Percentiles rank a stretch among this genome's conserved stretches.
These are phyloP conservation scores for Drosophila malerkotliana DNA, from an alignment of 1,140 invertebrate genomes.

Conservation along the genomic window DNA sequence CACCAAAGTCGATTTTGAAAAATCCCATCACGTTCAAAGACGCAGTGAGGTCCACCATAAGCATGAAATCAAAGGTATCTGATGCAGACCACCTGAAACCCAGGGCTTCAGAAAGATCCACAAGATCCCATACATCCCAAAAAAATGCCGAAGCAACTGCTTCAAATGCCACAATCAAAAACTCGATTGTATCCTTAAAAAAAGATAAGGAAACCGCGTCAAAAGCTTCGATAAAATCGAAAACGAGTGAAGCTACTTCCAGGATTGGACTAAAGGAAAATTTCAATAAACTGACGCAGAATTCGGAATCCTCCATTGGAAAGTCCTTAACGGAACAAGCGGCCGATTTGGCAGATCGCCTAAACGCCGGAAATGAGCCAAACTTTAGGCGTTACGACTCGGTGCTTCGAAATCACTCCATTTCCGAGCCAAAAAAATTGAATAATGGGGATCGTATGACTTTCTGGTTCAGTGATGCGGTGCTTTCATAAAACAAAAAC, in stretches of 20 bases:
- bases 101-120: not conserved
- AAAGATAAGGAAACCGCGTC: not conserved
- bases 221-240: not conserved
- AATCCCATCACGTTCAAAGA: not conserved
- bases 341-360: constrained; percentile 29
- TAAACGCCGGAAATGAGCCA: constrained; percentile 56
- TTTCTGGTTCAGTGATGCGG: constrained; percentile 60
- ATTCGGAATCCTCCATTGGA: not conserved
- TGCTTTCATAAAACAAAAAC: constrained; percentile 46
- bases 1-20: constrained; percentile 4
- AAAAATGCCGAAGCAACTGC: not conserved
- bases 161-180: not conserved
- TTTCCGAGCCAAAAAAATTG: constrained; percentile 25
- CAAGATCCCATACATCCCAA: not conserved
- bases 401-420: constrained; percentile 30
- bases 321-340: constrained; percentile 36
- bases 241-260: not conserved
- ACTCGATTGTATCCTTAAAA: not conserved
- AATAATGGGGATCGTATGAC: constrained; percentile 58
- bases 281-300: not conserved
- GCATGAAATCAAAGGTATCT: not conserved
- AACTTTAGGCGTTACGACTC: constrained; percentile 45
- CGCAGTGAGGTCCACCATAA: not conserved
- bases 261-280: constrained; percentile 1
- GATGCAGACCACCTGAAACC: not conserved